Percentiles rank a stretch among this genome's conserved stretches.
phyloP scores from a whole-genome alignment of 2,797 vertebrate genomes.

The Phaenicophaeus curvirostris region DNA sequence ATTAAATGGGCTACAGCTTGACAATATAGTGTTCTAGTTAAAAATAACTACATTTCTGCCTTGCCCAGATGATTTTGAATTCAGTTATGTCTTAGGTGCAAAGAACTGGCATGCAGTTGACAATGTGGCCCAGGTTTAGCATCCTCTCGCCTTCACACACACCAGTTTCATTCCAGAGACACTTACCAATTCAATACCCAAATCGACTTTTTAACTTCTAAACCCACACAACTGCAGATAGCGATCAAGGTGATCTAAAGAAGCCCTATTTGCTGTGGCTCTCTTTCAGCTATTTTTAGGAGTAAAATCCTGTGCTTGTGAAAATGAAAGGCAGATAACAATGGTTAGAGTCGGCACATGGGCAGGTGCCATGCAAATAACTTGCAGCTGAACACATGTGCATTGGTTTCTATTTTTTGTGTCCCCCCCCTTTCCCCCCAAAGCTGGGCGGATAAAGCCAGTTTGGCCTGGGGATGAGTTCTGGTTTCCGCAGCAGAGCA shows the following conservation, averaged over 20 bases:
- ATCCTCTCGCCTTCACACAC: neutral
- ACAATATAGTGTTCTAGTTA: constrained; percentile 2
- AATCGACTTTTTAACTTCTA: constrained; percentile 30
- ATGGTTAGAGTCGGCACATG: neutral
- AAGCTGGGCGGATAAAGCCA: neutral
- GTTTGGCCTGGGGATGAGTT: neutral
- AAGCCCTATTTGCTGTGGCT: constrained; percentile 56
- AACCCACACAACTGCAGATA: constrained; percentile 49
- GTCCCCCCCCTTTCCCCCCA: rapidly evolving
- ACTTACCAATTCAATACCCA: constrained; percentile 39
- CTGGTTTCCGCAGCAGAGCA: neutral
- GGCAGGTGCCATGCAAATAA: neutral
- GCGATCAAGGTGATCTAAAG: constrained; percentile 12
- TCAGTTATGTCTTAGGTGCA: neutral
- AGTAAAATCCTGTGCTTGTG: constrained; percentile 23
- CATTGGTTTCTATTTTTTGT: neutral
- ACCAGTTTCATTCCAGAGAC: constrained; percentile 36
- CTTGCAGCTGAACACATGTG: rapidly evolving
- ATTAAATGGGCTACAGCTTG: neutral
- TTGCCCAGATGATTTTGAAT: constrained; percentile 37
- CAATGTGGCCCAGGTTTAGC: neutral
- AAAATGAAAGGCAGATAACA: constrained; percentile 44
- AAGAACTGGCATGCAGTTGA: neutral
- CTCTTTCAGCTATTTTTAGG: constrained; percentile 60
- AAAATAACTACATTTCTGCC: constrained; percentile 52